Evolutionary conservation across 2,888 invertebrate species (phyloP).

Genomic region (Myathropa florea): DNA sequence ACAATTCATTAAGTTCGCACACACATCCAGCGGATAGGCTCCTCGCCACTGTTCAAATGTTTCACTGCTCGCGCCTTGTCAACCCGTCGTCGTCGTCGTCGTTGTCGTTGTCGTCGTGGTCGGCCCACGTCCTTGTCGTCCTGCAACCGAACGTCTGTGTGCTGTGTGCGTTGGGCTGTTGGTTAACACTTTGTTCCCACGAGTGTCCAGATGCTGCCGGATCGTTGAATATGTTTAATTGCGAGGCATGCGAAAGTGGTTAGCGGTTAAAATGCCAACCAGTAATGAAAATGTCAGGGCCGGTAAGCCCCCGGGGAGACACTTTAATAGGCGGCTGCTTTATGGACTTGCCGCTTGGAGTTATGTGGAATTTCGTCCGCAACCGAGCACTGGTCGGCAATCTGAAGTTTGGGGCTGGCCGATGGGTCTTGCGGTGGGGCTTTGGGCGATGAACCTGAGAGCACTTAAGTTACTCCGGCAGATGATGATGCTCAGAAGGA

Average conservation of each 20-base stretch:
- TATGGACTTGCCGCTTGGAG: background rate
- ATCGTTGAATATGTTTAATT: slow-evolving; percentile 18
- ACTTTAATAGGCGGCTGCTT: background rate
- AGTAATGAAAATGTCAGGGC: slow-evolving; percentile 32
- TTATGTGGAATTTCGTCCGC: background rate
- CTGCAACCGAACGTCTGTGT: background rate
- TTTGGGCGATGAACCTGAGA: background rate
- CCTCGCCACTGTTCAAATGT: background rate
- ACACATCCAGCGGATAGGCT: background rate
- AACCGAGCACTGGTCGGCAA: too few species aligned
- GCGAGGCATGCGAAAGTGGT: slow-evolving; percentile 12
- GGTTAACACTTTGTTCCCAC: slow-evolving; percentile 4
- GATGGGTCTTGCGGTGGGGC: background rate
- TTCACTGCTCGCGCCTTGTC: background rate
- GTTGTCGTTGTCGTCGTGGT: too few species aligned
- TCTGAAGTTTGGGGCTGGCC: too few species aligned
- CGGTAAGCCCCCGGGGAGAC: background rate
- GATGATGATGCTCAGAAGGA: background rate
- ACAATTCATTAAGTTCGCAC: background rate
- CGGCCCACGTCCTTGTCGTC: background rate
- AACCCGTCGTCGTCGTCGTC: background rate
- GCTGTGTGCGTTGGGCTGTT: background rate
- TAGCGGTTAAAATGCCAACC: slow-evolving; percentile 21
- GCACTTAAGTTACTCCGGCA: background rate
- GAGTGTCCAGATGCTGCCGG: background rate